Conservation (phyloP, 2,888 invertebrate genomes). For the Galerucella calmariensis region DNA sequence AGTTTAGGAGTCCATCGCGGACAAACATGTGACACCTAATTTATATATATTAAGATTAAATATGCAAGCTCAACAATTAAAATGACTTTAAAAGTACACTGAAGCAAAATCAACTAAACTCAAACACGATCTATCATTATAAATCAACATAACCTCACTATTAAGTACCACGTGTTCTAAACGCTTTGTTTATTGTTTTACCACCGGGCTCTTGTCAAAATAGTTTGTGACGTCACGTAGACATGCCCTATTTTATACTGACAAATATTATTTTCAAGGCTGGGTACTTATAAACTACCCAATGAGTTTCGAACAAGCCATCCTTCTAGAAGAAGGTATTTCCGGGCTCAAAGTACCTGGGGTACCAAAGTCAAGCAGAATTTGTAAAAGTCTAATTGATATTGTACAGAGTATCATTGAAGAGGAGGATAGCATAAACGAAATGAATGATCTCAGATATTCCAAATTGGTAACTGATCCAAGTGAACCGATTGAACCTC, state of each 20-base stretch:
- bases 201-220: too few species aligned
- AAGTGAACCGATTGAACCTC: slow-evolving; percentile 61
- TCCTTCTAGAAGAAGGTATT: slow-evolving; percentile 71
- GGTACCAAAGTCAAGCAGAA: slow-evolving; percentile 18
- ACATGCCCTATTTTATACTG: background rate
- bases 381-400: slow-evolving; percentile 49
- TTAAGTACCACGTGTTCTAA: too few species aligned
- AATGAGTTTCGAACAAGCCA: slow-evolving; percentile 69
- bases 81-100: too few species aligned
- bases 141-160: too few species aligned
- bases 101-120: too few species aligned
- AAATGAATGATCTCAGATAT: slow-evolving; percentile 60
- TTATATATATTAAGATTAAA: too few species aligned
- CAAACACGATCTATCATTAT: too few species aligned
- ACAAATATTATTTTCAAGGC: slow-evolving; percentile 30
- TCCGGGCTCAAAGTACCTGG: slow-evolving; percentile 67
- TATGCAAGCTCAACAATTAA: too few species aligned
- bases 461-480: slow-evolving; percentile 68
- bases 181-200: too few species aligned
- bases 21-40: too few species aligned
- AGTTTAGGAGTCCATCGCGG: too few species aligned
- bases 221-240: too few species aligned
- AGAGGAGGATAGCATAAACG: slow-evolving; percentile 61
- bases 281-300: slow-evolving; percentile 77
- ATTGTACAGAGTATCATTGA: slow-evolving; percentile 42